Evolutionary conservation across 2,113 vertebrate genomes (phyloP).

Genomic region (Sebastes fasciatus): DNA sequence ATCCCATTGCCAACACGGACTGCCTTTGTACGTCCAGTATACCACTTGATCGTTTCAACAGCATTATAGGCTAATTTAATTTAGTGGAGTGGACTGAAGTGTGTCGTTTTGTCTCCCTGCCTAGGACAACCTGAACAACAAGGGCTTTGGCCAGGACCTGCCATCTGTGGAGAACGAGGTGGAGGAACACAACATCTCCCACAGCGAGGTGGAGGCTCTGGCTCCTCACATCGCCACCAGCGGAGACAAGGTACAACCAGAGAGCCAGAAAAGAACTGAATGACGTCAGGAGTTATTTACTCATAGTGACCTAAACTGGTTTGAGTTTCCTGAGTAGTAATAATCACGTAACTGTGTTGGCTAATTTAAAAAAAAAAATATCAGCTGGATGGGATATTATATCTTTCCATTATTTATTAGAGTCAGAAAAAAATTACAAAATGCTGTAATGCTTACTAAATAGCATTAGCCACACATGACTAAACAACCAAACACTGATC

Average conservation of each 20-base stretch:
- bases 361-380: neutral
- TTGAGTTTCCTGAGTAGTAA: too few species aligned
- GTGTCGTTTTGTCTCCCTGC: slow-evolving; percentile 16
- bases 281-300: neutral
- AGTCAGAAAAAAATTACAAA: neutral
- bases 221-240: slow-evolving; percentile 88
- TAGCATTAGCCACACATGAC: neutral
- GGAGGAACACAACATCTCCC: slow-evolving; percentile 97
- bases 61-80: too few species aligned
- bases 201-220: slow-evolving; percentile 96
- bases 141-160: slow-evolving; percentile 92
- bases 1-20: too few species aligned
- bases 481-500: too few species aligned
- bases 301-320: too few species aligned
- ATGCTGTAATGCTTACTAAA: neutral
- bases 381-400: neutral
- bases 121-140: slow-evolving; percentile 87
- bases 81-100: neutral
- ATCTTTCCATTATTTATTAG: neutral
- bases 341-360: neutral
- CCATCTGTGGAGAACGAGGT: slow-evolving; percentile 92
- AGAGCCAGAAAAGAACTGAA: neutral
- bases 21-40: too few species aligned
- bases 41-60: too few species aligned
- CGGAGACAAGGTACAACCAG: slow-evolving; percentile 84